phyloP scores from a whole-genome alignment of 2,797 vertebrate genomes.

The Phoxinus dragarum region DNA sequence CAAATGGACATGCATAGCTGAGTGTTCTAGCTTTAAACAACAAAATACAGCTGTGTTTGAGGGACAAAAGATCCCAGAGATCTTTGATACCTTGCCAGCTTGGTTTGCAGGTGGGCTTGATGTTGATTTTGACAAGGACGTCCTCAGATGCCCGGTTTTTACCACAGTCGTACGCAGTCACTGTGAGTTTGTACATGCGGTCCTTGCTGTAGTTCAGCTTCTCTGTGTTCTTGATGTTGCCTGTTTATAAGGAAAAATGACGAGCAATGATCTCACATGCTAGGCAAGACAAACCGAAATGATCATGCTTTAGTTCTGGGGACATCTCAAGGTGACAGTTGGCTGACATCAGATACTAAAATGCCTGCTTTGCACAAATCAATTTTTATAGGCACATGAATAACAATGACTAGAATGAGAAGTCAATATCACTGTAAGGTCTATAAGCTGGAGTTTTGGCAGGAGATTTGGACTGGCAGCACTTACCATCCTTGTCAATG shows the following conservation, averaged over 20 bases:
- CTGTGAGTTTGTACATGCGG: conserved; percentile 92
- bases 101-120: conserved; percentile 94
- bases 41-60: conserved; percentile 17
- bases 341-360: conserved; percentile 61
- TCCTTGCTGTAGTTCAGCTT: conserved; percentile 93
- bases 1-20: background rate
- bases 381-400: conserved; percentile 52
- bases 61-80: background rate
- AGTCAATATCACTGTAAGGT: conserved; percentile 57
- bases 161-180: conserved; percentile 97
- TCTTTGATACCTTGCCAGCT: conserved; percentile 92
- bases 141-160: conserved; percentile 95
- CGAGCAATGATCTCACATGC: conserved; percentile 5
- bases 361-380: conserved; percentile 60
- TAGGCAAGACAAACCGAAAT: background rate
- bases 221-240: conserved; percentile 95
- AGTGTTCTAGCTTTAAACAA: conserved; percentile 7
- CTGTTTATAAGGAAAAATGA: conserved; percentile 68
- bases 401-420: conserved; percentile 41
- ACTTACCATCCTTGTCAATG: conserved; percentile 94
- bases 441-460: conserved; percentile 11
- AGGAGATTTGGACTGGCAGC: conserved; percentile 15
- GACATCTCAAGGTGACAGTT: conserved; percentile 64
- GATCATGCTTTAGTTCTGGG: conserved; percentile 20
- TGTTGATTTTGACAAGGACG: conserved; percentile 92